These are phyloP conservation scores for Yponomeuta evonymella DNA, from an alignment of 2,888 invertebrate genomes.

Conservation along the genomic window DNA sequence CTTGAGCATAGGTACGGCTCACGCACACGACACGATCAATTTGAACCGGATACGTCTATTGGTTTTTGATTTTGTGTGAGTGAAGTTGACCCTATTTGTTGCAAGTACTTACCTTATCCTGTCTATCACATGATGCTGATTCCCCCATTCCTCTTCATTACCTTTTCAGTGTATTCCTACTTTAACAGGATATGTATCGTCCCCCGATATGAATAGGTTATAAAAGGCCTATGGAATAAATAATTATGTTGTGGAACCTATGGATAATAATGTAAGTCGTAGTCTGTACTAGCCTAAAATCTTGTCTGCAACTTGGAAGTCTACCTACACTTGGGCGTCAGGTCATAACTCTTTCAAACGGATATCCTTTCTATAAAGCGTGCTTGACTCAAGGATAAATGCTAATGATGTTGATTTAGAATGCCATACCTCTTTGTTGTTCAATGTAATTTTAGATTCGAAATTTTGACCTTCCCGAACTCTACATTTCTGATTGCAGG, in stretches of 20 bases:
- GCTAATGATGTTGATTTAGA: slow-evolving; percentile 44
- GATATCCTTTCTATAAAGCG: slow-evolving; percentile 64
- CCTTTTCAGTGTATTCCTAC: too few relatives aligned
- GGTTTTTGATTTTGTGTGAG: slow-evolving; percentile 30
- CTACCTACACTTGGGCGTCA: not conserved
- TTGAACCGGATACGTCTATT: slow-evolving; percentile 56
- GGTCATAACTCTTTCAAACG: slow-evolving; percentile 34
- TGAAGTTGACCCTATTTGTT: slow-evolving; percentile 6
- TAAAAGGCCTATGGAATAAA: too few relatives aligned
- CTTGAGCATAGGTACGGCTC: slow-evolving; percentile 37
- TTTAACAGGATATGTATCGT: too few relatives aligned
- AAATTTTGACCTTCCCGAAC: not conserved
- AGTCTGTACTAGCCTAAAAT: too few relatives aligned
- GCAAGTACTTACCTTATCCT: not conserved
- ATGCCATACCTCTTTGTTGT: slow-evolving; percentile 42
- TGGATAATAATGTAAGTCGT: too few relatives aligned
- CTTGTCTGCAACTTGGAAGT: too few relatives aligned
- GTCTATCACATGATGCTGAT: too few relatives aligned
- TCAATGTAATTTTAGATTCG: not conserved
- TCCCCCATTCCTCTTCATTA: too few relatives aligned
- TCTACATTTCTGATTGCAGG: not conserved
- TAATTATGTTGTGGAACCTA: too few relatives aligned
- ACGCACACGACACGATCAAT: slow-evolving; percentile 33
- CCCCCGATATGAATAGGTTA: too few relatives aligned
- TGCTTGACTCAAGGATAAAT: slow-evolving; percentile 57